A percentile compares a stretch with the other conserved stretches of the same genome.
Conservation (phyloP, 2,888 invertebrate species). For the Ptychoptera contaminata region DNA sequence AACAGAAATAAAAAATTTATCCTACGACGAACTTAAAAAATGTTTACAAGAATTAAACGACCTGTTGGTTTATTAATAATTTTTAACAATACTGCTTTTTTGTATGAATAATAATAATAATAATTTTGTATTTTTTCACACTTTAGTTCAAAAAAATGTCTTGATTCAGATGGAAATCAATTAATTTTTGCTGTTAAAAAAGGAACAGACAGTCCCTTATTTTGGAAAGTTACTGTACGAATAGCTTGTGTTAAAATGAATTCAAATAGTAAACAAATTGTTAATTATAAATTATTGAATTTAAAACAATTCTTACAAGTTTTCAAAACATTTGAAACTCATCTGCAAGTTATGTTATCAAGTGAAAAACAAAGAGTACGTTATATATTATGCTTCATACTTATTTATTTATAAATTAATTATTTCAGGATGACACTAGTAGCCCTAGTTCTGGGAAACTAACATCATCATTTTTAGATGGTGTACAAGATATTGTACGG, state of each 20-base stretch:
- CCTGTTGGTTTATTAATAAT: slow-evolving; percentile 33
- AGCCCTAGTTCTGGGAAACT: too few species aligned
- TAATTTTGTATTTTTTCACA: not conserved
- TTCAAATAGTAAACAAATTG: slow-evolving; percentile 34
- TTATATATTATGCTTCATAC: not conserved
- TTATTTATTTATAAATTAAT: too few species aligned
- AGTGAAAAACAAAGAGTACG: slow-evolving; percentile 21
- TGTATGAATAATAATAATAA: not conserved
- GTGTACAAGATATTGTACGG: too few species aligned
- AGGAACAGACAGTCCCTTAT: slow-evolving; percentile 42
- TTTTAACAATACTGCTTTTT: slow-evolving; percentile 1
- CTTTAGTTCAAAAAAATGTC: slow-evolving; percentile 39
- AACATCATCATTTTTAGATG: too few species aligned
- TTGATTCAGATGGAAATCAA: slow-evolving; percentile 43
- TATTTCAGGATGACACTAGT: too few species aligned
- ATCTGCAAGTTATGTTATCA: slow-evolving; percentile 25
- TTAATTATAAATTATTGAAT: slow-evolving; percentile 41
- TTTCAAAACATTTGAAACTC: slow-evolving; percentile 36
- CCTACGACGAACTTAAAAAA: slow-evolving; percentile 42
- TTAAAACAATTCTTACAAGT: slow-evolving; percentile 49
- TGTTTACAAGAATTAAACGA: slow-evolving; percentile 42
- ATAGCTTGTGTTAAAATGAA: slow-evolving; percentile 47
- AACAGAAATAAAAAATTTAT: slow-evolving; percentile 29
- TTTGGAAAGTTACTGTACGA: slow-evolving; percentile 54
- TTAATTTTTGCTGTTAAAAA: slow-evolving; percentile 47